Evolutionary conservation across 2,888 invertebrate genomes (phyloP).

Genomic region (Platycnemis pennipes): DNA sequence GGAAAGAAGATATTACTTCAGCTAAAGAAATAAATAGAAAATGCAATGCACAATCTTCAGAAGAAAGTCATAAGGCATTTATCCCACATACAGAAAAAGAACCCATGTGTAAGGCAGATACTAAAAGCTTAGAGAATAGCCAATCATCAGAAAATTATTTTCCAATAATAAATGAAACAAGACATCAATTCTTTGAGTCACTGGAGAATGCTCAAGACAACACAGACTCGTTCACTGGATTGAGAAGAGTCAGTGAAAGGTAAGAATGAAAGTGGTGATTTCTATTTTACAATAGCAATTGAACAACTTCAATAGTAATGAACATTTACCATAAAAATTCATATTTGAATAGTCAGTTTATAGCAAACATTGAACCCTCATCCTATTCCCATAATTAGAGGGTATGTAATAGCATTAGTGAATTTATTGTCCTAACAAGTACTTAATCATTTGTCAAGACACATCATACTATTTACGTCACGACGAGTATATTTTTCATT

Average conservation of each 20-base stretch:
- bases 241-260: conserved; percentile 40
- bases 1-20: not conserved
- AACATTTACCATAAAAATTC: too few species aligned
- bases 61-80: not conserved
- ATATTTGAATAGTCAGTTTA: too few species aligned
- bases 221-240: conserved; percentile 34
- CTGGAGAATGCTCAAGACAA: not conserved
- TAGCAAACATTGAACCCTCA: too few species aligned
- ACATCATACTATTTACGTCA: too few species aligned
- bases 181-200: not conserved
- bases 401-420: too few species aligned
- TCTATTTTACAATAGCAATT: not conserved
- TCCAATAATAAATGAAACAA: not conserved
- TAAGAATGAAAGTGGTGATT: not conserved
- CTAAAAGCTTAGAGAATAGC: not conserved
- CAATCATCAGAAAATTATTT: not conserved
- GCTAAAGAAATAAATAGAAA: not conserved
- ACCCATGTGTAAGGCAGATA: not conserved
- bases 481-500: too few species aligned
- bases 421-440: too few species aligned
- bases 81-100: not conserved
- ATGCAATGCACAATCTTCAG: not conserved
- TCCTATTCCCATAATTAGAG: too few species aligned
- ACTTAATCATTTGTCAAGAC: too few species aligned
- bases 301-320: too few species aligned